A percentile compares a stretch with the other conserved stretches of the same genome.
phyloP scores from a whole-genome alignment of 2,797 vertebrate species.

The Gadopsis marmoratus region DNA sequence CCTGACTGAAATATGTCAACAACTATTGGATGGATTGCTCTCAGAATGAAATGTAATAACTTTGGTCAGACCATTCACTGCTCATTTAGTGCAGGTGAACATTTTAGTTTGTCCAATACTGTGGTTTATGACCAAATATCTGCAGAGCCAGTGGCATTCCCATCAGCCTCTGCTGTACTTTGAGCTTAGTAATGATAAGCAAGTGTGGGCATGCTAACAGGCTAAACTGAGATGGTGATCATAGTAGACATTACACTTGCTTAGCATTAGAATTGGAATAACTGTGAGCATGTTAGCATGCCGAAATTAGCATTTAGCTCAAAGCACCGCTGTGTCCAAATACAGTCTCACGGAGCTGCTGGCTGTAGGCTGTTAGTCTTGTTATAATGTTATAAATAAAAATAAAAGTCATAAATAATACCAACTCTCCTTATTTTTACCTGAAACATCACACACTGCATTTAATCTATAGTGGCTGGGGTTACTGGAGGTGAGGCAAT shows the following conservation, averaged over 20 bases:
- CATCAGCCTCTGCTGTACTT: neutral
- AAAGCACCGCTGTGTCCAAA: neutral
- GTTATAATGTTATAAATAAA: neutral
- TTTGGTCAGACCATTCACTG: neutral
- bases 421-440: neutral
- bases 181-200: neutral
- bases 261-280: neutral
- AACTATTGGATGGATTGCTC: neutral
- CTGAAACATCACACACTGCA: neutral
- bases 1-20: neutral
- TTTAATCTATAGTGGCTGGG: neutral
- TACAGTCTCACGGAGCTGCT: neutral
- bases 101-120: neutral
- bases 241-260: neutral
- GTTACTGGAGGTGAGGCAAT: conserved; percentile 21
- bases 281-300: neutral
- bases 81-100: neutral
- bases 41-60: conserved; percentile 4
- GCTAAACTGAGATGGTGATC: neutral
- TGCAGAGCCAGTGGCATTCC: neutral
- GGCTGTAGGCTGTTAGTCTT: neutral
- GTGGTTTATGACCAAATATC: neutral
- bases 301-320: neutral
- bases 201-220: neutral
- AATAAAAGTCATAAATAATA: neutral